These are phyloP conservation scores for Drosophila parvula DNA, from an alignment of 1,140 invertebrate species.

Conservation along the genomic window DNA sequence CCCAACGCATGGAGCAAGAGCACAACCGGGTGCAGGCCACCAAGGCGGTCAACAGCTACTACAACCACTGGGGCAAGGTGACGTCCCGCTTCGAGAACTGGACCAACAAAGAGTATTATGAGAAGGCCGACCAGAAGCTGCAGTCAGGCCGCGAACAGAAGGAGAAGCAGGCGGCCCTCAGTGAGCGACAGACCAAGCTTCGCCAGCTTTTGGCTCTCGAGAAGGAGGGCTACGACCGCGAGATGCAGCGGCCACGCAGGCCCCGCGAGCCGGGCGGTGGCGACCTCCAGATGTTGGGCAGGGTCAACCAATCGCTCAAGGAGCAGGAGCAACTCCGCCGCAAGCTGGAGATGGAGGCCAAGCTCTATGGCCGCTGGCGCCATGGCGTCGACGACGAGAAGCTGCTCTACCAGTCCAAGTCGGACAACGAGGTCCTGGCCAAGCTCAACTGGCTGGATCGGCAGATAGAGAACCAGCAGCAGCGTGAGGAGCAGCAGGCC, in stretches of 20 bases:
- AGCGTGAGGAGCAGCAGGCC: constrained; percentile 83
- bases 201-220: constrained; percentile 85
- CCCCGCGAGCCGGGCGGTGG: constrained; percentile 16
- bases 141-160: constrained; percentile 77
- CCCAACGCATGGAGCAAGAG: constrained; percentile 70
- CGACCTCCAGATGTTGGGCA: constrained; percentile 74
- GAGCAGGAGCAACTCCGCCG: constrained; percentile 84
- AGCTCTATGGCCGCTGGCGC: constrained; percentile 85
- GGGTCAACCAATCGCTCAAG: constrained; percentile 82
- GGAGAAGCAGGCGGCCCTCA: constrained; percentile 84
- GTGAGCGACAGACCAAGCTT: constrained; percentile 84
- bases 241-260: constrained; percentile 77
- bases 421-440: constrained; percentile 82
- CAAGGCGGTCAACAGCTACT: constrained; percentile 76
- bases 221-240: constrained; percentile 82
- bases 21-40: constrained; percentile 69
- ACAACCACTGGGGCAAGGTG: constrained; percentile 80
- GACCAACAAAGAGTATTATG: constrained; percentile 85
- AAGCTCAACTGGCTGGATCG: constrained; percentile 86
- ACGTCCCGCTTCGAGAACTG: constrained; percentile 84
- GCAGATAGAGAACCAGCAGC: constrained; percentile 84
- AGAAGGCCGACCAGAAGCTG: constrained; percentile 83
- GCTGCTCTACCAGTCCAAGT: constrained; percentile 79
- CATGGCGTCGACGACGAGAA: constrained; percentile 77
- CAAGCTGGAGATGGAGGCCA: constrained; percentile 85